Evolutionary conservation across 2,113 vertebrate genomes (phyloP).

Genomic region (Varanus salvator): DNA sequence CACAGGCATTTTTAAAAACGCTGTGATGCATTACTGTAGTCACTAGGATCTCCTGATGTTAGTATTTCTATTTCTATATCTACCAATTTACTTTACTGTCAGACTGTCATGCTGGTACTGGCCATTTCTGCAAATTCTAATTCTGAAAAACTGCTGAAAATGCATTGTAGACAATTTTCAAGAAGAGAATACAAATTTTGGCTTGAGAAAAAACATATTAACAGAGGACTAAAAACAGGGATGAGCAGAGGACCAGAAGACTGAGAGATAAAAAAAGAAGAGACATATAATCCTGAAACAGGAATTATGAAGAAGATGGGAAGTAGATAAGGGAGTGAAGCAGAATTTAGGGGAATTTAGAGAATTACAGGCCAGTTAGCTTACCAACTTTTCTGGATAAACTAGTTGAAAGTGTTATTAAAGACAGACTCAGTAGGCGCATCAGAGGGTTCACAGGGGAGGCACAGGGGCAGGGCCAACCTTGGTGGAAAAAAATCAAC

Average conservation of each 20-base stretch:
- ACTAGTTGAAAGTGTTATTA: too few species aligned
- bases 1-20: background rate
- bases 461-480: too few species aligned
- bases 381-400: too few species aligned
- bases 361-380: too few species aligned
- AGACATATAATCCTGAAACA: background rate
- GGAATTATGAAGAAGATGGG: background rate
- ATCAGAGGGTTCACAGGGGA: too few species aligned
- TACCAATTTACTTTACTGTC: background rate
- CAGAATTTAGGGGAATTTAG: background rate
- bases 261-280: too few species aligned
- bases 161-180: background rate
- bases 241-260: too few species aligned
- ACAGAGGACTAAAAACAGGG: too few species aligned
- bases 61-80: background rate
- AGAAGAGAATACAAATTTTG: background rate
- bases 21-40: background rate
- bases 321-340: background rate
- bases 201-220: too few species aligned
- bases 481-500: too few species aligned
- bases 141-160: background rate
- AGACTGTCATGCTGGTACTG: background rate
- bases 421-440: too few species aligned
- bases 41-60: background rate
- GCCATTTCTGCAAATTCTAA: background rate